phyloP scores from a whole-genome alignment of 2,113 vertebrate species.

The Sinocyclocheilus anophthalmus region DNA sequence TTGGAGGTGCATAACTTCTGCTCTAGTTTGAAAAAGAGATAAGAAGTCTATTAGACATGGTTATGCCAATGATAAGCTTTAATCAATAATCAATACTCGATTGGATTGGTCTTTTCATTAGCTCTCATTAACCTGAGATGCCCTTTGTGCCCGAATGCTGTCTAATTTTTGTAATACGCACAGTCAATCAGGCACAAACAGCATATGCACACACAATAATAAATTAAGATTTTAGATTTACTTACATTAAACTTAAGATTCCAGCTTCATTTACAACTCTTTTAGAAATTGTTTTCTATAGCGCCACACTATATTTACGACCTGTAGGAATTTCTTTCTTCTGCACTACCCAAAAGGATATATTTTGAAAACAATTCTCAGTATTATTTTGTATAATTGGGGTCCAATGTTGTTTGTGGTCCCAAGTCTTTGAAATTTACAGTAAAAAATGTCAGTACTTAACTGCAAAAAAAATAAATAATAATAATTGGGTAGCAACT shows the following conservation, averaged over 20 bases:
- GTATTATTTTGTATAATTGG: no score
- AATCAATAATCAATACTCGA: conserved; percentile 76
- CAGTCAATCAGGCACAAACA: neutral
- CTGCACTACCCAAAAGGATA: neutral
- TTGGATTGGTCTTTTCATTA: conserved; percentile 68
- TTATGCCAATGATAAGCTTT: conserved; percentile 60
- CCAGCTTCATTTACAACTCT: neutral
- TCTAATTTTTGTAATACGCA: neutral
- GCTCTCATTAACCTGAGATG: conserved; percentile 71
- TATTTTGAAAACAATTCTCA: no score
- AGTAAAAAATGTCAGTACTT: no score
- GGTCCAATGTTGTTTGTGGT: neutral
- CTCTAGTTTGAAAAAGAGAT: conserved; percentile 48
- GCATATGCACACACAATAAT: neutral
- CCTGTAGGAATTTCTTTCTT: neutral
- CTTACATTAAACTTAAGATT: neutral
- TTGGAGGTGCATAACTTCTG: neutral
- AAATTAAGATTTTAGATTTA: neutral
- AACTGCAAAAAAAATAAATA: no score
- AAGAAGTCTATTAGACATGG: conserved; percentile 56
- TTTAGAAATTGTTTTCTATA: neutral
- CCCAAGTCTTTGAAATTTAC: no score
- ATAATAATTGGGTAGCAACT: no score
- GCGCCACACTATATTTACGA: neutral
- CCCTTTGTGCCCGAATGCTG: conserved; percentile 37